Evolutionary conservation across 1,140 invertebrate species (phyloP), one percentile per base, ranked within the genome.

Genomic region (Drosophila pseudoobscura): DNA sequence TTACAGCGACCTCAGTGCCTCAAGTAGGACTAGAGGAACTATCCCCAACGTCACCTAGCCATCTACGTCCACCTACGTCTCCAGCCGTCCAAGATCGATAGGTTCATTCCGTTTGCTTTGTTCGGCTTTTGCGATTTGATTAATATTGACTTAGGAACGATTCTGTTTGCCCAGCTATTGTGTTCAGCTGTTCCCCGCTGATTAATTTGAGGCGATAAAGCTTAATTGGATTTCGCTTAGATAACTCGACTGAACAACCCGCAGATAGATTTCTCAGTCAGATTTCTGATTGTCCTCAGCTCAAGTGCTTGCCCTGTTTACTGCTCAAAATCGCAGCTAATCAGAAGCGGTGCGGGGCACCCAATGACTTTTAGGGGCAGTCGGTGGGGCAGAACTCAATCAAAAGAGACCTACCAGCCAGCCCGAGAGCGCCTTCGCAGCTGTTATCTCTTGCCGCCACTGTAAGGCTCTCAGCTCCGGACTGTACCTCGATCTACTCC

Each of bases 201-300:
- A 88, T 88, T 88, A 88, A 88, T 87, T 87, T 87, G 53, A 87
- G 83, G 75, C 68, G 83, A 88, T 88, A 88, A 88, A 83, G 78
- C 83, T 88, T 88, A 89, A 88, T 87, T 87, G 83, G 83, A 87
- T 87, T 83, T 87, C 63, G 83, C 83, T 78, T 79, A 87, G 83
- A 87, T 87, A 78, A 78, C 60, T 75, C 41, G 70, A 52, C 64
- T 63, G 58, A 78, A 83, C 51, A 35, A 13, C 24, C 15, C 15
- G 22, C 13, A 29, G 26, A 52, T 51, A 78, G 56, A 47, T 51
- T 13, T 17, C 46, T 29, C 20, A 29, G 26, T 47, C 50, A 78
- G 56, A 47, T 51, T 44, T 66, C 29, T 35, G 62, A 69, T 69
- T 56, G 62, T 20, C 39, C 22, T 70, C 17, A 44, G 29, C n/a